Percentiles rank a stretch among this genome's conserved stretches.
Conservation (phyloP, 2,113 vertebrate species). For the Trochalopteron elliotii region DNA sequence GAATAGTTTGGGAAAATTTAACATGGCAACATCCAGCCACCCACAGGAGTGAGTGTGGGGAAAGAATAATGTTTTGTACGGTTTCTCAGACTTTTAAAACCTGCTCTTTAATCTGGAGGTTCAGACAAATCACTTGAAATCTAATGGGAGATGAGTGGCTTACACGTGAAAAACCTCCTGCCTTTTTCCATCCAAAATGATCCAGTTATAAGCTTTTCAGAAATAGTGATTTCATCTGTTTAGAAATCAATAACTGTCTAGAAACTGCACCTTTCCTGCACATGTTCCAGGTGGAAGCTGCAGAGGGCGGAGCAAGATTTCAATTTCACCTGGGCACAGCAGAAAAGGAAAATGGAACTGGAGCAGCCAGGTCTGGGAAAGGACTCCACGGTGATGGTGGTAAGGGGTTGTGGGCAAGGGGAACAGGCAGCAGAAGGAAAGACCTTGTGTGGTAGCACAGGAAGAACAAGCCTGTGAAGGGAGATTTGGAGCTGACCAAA, state of each 20-base stretch:
- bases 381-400: accelerated
- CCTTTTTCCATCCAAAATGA: background rate
- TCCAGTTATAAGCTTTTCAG: background rate
- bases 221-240: background rate
- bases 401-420: background rate
- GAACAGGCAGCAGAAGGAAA: background rate
- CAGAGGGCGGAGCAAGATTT: background rate
- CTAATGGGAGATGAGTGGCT: background rate
- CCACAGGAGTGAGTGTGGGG: background rate
- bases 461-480: background rate
- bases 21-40: background rate
- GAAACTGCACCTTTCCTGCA: background rate
- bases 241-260: background rate
- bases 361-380: background rate
- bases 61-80: background rate
- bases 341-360: background rate
- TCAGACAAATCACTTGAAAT: background rate
- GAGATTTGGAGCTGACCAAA: background rate
- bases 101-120: background rate
- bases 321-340: background rate
- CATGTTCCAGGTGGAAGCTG: background rate
- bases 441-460: background rate
- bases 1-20: background rate
- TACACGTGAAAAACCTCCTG: background rate
- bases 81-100: background rate